Conservation (phyloP, 2,888 invertebrate genomes). For the Epinotia brunnichana region DNA sequence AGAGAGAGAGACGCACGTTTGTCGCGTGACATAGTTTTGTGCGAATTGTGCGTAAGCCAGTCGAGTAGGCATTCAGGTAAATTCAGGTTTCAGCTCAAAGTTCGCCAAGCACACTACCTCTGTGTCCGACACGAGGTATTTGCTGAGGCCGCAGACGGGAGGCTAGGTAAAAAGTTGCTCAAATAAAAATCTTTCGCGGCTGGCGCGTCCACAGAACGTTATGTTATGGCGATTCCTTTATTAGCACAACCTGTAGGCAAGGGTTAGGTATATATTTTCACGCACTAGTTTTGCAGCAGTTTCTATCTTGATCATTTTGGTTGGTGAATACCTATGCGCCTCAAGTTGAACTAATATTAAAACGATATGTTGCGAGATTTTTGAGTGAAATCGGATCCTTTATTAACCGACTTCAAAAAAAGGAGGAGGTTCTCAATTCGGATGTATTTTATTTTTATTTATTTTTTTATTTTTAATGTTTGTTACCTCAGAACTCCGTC, state of each 20-base stretch:
- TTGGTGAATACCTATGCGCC: too few species aligned
- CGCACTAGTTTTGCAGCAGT: not conserved
- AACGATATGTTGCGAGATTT: too few species aligned
- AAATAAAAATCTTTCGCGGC: constrained; percentile 75
- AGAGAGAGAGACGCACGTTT: not conserved
- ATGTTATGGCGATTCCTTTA: constrained; percentile 68
- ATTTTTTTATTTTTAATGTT: too few species aligned
- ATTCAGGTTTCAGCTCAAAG: not conserved
- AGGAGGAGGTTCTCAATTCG: too few species aligned
- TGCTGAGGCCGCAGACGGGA: constrained; percentile 81
- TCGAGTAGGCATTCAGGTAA: too few species aligned
- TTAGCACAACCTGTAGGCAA: constrained; percentile 50
- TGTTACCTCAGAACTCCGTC: too few species aligned
- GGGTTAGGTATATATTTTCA: not conserved
- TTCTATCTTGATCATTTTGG: not conserved
- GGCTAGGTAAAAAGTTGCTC: constrained; percentile 76
- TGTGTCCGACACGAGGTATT: constrained; percentile 67
- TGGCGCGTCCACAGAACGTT: constrained; percentile 69
- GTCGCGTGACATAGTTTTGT: not conserved
- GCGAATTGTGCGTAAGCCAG: too few species aligned
- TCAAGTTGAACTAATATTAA: too few species aligned
- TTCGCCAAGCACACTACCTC: constrained; percentile 24
- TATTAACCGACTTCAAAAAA: too few species aligned
- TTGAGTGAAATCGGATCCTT: too few species aligned
- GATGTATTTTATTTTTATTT: too few species aligned